These are phyloP conservation scores for Onychomys arenicola DNA, from an alignment of 2,797 vertebrate species.

Conservation along the genomic window DNA sequence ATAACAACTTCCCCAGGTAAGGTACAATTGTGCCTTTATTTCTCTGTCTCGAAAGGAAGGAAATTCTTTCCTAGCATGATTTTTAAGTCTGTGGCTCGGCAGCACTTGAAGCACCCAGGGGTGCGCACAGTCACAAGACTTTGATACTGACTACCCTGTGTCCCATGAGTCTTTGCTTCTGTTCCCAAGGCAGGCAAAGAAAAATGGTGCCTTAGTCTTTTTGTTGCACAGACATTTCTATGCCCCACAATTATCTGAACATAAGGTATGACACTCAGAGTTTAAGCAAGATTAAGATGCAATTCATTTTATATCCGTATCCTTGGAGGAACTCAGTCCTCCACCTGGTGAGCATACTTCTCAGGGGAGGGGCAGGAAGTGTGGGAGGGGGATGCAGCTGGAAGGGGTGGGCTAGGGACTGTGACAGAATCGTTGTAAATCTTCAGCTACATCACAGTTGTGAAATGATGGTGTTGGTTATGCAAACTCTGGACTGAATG, in stretches of 20 bases:
- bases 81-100: constrained; percentile 5
- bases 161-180: constrained; percentile 58
- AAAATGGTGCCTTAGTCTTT: constrained; percentile 80
- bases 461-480: neutral
- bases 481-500: neutral
- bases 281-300: constrained; percentile 58
- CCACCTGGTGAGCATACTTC: constrained; percentile 64
- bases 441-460: neutral
- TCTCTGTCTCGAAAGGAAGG: constrained; percentile 59
- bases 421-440: constrained; percentile 7
- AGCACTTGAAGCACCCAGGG: neutral
- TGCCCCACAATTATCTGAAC: constrained; percentile 63
- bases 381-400: constrained; percentile 4
- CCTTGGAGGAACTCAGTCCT: constrained; percentile 48
- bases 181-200: constrained; percentile 42
- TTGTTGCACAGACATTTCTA: constrained; percentile 72
- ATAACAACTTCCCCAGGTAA: constrained; percentile 43
- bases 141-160: neutral
- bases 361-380: constrained; percentile 74
- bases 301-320: constrained; percentile 28
- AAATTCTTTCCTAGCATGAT: constrained; percentile 57
- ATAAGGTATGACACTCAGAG: constrained; percentile 35
- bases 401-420: constrained; percentile 43
- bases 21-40: constrained; percentile 71
- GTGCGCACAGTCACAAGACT: neutral